phyloP scores from a whole-genome alignment of 2,113 vertebrate genomes.

The Halichoeres trimaculatus region DNA sequence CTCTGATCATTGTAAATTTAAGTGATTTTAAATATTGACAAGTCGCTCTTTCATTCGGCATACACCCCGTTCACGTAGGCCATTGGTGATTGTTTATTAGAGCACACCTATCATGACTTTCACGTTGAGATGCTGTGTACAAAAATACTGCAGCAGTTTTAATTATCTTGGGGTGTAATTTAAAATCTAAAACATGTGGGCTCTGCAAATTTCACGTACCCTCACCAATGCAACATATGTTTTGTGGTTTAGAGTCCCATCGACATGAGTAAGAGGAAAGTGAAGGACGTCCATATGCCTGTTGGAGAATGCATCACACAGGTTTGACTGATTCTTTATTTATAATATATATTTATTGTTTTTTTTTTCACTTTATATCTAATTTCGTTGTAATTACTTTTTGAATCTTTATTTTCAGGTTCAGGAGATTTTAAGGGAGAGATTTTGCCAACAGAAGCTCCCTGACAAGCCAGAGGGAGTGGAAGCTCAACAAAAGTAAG shows the following conservation, averaged over 20 bases:
- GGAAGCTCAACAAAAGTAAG: slow-evolving; percentile 91
- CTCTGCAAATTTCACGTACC: not conserved
- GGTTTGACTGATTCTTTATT: slow-evolving; percentile 75
- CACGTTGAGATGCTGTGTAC: not conserved
- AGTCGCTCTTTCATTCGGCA: slow-evolving; percentile 32
- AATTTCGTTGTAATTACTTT: not conserved
- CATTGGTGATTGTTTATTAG: fast-evolving
- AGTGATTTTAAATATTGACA: fast-evolving
- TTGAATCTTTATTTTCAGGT: slow-evolving; percentile 73
- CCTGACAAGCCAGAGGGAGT: slow-evolving; percentile 83
- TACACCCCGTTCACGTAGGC: fast-evolving
- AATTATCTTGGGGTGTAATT: not conserved
- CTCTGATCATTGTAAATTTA: fast-evolving
- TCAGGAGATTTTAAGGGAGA: slow-evolving; percentile 88
- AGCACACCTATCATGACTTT: too few species aligned
- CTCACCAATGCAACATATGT: not conserved
- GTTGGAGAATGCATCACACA: slow-evolving; percentile 85
- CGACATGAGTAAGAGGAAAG: slow-evolving; percentile 84
- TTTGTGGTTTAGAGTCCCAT: not conserved
- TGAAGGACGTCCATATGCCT: slow-evolving; percentile 71
- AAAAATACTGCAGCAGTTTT: not conserved
- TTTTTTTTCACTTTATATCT: not conserved
- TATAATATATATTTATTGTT: too few species aligned
- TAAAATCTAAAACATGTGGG: not conserved
- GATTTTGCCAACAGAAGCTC: slow-evolving; percentile 84